Evolutionary conservation across 2,888 invertebrate species (phyloP).

Genomic region (Nephrotoma guestfalica): DNA sequence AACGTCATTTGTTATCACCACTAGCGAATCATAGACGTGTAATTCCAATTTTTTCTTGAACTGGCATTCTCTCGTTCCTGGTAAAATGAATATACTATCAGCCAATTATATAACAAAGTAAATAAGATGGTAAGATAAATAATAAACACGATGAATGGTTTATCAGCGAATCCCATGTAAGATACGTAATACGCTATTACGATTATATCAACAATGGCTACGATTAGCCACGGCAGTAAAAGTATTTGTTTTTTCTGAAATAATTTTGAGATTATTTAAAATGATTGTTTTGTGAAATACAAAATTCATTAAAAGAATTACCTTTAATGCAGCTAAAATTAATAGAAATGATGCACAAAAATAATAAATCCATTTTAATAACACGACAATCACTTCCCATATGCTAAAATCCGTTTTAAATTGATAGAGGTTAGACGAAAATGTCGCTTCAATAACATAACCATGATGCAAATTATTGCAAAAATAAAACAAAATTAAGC

Average conservation of each 20-base stretch:
- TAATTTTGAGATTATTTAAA: neutral
- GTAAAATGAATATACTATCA: neutral
- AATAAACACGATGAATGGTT: neutral
- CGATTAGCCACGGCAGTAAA: neutral
- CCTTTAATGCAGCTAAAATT: neutral
- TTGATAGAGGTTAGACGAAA: neutral
- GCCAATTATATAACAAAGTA: neutral
- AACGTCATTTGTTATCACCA: too few relatives aligned
- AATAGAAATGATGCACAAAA: neutral
- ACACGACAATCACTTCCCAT: neutral
- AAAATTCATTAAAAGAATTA: neutral
- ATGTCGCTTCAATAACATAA: neutral
- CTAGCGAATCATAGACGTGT: too few relatives aligned
- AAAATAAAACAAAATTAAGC: neutral
- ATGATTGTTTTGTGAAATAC: neutral
- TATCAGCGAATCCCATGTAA: neutral
- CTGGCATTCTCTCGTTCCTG: neutral
- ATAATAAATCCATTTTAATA: neutral
- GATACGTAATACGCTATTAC: neutral
- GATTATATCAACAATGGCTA: neutral
- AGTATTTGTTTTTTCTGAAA: neutral
- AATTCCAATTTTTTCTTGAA: too few relatives aligned
- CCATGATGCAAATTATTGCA: neutral
- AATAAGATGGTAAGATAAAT: neutral
- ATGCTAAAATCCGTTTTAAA: neutral